Conservation (phyloP, 1,140 invertebrate species). For the Aphelinus certus region DNA sequence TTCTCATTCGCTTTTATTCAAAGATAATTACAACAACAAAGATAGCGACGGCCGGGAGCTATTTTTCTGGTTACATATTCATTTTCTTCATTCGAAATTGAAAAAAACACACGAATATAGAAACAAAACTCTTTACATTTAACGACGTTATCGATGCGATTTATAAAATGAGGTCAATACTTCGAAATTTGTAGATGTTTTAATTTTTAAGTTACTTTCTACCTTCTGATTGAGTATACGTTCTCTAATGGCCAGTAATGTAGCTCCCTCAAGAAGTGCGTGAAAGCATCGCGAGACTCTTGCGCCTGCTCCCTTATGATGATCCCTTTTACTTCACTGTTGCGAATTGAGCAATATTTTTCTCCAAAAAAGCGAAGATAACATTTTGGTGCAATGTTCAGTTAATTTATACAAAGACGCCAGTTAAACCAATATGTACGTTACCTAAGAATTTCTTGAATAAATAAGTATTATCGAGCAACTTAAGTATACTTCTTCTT, state of each 20-base stretch:
- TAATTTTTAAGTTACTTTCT: slow-evolving; percentile 10
- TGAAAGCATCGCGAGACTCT: slow-evolving; percentile 36
- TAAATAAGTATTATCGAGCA: slow-evolving; percentile 21
- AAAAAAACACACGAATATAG: no score
- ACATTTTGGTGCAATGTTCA: slow-evolving; percentile 13
- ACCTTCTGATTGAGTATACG: background rate
- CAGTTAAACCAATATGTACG: slow-evolving; percentile 17
- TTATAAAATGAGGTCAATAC: no score
- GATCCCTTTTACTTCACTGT: slow-evolving; percentile 19
- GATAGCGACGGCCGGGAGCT: slow-evolving; percentile 45
- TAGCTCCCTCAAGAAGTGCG: slow-evolving; percentile 24
- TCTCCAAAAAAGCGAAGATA: background rate
- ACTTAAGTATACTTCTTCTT: slow-evolving; percentile 24
- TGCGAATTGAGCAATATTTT: background rate
- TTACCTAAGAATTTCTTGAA: slow-evolving; percentile 3
- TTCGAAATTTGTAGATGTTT: background rate
- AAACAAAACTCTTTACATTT: no score
- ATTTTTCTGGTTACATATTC: slow-evolving; percentile 17
- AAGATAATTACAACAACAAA: slow-evolving; percentile 56
- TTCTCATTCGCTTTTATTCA: slow-evolving; percentile 38
- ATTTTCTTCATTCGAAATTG: no score
- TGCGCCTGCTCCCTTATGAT: slow-evolving; percentile 11
- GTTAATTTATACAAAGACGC: slow-evolving; percentile 25
- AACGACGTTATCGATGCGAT: no score
- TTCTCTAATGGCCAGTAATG: background rate